These are phyloP conservation scores for Myotis davidii DNA, from an alignment of 2,113 vertebrate genomes.

Conservation along the genomic window DNA sequence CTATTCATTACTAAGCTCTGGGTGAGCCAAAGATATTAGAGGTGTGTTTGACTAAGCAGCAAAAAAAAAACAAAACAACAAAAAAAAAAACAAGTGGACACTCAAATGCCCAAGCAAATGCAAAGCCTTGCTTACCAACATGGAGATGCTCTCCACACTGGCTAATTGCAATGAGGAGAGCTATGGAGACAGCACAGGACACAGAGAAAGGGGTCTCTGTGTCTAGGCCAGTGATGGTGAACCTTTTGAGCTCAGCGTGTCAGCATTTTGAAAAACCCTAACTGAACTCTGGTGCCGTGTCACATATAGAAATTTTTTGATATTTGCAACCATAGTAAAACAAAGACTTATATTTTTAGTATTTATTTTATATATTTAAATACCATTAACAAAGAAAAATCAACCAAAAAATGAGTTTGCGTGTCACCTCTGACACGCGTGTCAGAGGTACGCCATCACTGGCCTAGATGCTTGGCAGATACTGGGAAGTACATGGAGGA, in stretches of 20 bases:
- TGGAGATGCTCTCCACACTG: background rate
- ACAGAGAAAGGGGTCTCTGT: background rate
- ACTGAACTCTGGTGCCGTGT: no score
- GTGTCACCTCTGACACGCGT: no score
- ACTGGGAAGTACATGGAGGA: background rate
- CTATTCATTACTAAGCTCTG: background rate
- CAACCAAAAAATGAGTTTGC: no score
- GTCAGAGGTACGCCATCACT: no score
- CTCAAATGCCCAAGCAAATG: background rate
- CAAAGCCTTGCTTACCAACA: background rate
- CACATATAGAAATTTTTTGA: no score
- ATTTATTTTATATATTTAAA: no score
- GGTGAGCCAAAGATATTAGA: background rate
- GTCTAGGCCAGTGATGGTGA: background rate
- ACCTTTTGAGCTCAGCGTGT: no score
- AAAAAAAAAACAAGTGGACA: background rate
- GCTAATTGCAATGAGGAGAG: background rate
- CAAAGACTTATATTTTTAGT: no score
- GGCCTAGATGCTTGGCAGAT: background rate
- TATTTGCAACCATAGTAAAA: no score
- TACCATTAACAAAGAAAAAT: no score
- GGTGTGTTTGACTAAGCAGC: background rate
- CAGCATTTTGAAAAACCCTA: no score
- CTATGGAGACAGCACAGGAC: background rate
- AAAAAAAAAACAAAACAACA: no score